These are phyloP conservation scores for Scaptomyza polygonia DNA, from an alignment of 2,888 invertebrate species.

Conservation along the genomic window DNA sequence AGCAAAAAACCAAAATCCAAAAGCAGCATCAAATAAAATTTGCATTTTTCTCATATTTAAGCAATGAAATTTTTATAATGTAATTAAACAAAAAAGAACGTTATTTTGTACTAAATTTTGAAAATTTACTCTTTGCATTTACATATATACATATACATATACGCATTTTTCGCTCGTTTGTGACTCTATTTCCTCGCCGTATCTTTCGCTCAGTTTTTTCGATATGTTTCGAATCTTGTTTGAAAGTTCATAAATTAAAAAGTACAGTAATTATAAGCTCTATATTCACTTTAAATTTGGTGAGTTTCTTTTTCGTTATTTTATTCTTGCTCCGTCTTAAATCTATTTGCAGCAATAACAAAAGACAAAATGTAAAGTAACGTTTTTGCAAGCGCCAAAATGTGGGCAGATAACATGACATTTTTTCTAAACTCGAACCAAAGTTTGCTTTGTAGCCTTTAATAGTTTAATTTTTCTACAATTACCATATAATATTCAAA, in stretches of 20 bases:
- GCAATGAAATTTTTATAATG: slow-evolving; percentile 54
- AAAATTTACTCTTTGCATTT: slow-evolving; percentile 60
- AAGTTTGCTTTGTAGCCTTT: slow-evolving; percentile 51
- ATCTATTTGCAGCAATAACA: slow-evolving; percentile 71
- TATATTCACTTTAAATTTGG: slow-evolving; percentile 71
- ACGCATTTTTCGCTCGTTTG: slow-evolving; percentile 75
- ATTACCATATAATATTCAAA: slow-evolving; percentile 13
- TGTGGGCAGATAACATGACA: slow-evolving; percentile 51
- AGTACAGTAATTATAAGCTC: slow-evolving; percentile 68
- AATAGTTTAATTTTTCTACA: slow-evolving; percentile 32
- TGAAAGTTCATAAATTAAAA: slow-evolving; percentile 59
- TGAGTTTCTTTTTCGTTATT: slow-evolving; percentile 70
- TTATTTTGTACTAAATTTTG: slow-evolving; percentile 38
- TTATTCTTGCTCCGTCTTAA: slow-evolving; percentile 70
- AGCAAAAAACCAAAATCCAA: slow-evolving; percentile 56
- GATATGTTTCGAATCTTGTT: slow-evolving; percentile 68
- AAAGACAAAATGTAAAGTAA: slow-evolving; percentile 72
- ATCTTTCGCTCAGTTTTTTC: slow-evolving; percentile 77
- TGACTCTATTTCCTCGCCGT: slow-evolving; percentile 75
- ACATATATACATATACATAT: slow-evolving; percentile 43
- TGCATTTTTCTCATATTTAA: slow-evolving; percentile 75
- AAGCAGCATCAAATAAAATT: slow-evolving; percentile 65
- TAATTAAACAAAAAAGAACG: slow-evolving; percentile 29
- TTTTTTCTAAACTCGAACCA: slow-evolving; percentile 39
- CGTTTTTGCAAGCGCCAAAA: slow-evolving; percentile 47